Percentiles rank a stretch among this genome's conserved stretches.
These are phyloP conservation scores for Zoanthus sociatus DNA, from an alignment of 92 coral and sea anemone species.

Conservation along the genomic window DNA sequence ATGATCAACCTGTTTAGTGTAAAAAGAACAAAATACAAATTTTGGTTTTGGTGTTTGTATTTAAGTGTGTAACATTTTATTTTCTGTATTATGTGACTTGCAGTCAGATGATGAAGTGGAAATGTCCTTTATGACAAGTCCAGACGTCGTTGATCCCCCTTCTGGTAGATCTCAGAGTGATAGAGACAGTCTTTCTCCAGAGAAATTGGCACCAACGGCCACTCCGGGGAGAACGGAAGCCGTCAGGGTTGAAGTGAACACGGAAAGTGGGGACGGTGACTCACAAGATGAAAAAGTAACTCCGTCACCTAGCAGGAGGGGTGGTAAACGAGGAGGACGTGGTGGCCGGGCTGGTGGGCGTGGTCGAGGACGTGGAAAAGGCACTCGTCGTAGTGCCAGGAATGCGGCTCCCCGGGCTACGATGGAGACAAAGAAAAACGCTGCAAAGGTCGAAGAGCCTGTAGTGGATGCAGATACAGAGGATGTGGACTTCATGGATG, in stretches of 20 bases:
- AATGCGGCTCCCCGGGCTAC: constrained; percentile 36
- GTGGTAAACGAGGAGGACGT: constrained; percentile 54
- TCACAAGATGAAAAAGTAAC: constrained; percentile 56
- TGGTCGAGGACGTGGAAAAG: constrained; percentile 87
- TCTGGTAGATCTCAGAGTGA: not conserved
- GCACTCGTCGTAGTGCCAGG: constrained; percentile 67
- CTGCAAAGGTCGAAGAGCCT: constrained; percentile 44
- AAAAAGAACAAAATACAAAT: not conserved
- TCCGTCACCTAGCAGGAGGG: constrained; percentile 60
- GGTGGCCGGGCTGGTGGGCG: constrained; percentile 65
- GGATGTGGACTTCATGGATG: constrained; percentile 81
- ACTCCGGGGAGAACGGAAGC: not conserved
- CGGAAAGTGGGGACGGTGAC: constrained; percentile 27
- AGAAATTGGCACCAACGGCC: not conserved
- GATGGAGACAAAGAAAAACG: constrained; percentile 45
- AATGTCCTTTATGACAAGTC: not conserved
- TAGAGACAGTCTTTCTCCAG: not conserved
- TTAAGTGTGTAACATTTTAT: not conserved
- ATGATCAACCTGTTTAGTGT: too few species aligned
- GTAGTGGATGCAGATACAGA: constrained; percentile 51
- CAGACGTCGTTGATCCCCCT: not conserved
- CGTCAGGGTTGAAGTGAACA: not conserved
- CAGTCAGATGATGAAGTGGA: constrained; percentile 25
- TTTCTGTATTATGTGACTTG: not conserved
- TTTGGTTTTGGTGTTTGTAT: not conserved